Evolutionary conservation across 1,140 invertebrate species (phyloP), one percentile per base, ranked within the genome.

Genomic region (Ladona fulva): DNA sequence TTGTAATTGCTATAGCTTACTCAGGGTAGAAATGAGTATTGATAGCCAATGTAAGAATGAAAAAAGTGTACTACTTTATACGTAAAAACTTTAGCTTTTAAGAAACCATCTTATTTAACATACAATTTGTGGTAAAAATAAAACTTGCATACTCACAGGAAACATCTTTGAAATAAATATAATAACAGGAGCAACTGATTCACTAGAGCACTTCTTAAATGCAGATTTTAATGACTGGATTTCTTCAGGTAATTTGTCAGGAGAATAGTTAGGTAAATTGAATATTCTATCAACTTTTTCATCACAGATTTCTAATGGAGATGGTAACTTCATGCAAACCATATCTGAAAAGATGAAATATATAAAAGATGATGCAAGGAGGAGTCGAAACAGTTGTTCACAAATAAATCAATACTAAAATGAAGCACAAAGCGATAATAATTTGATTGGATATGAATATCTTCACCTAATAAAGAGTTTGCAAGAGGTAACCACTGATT

Each of bases 91-190:
- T n/a, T n/a, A n/a, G n/a, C n/a, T n/a, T n/a, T n/a, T n/a, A n/a
- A n/a, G n/a, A n/a, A n/a, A n/a, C n/a, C n/a, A n/a, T n/a, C n/a
- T n/a, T n/a, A n/a, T n/a, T n/a, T n/a, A n/a, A n/a, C 8, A 37
- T 37, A 37, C 1, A 37, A 5, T 37, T 37, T 37, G 1, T 37
- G 29, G 8, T 37, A 37, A 37, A 37, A 37, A 5, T 5, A 37
- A 37, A 37, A 37, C 8, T 37, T 16, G 76, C 12, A 77, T 76
- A 80, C 81, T 78, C n/a, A 93, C 88, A 78, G 92, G 90, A 87
- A 96, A 94, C 94, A 97, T 96, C 89, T 99, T 99, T 5, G 97
- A 98, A 78, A 99, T 90, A 86, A 95, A 99, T 75, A 94, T 91
- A 82, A 99, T 94, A 14, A 95, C 86, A 79, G 95, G 93, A 78